Evolutionary conservation across 2,113 vertebrate genomes (phyloP), one percentile per base, ranked within the genome.

Genomic region (Equus quagga): DNA sequence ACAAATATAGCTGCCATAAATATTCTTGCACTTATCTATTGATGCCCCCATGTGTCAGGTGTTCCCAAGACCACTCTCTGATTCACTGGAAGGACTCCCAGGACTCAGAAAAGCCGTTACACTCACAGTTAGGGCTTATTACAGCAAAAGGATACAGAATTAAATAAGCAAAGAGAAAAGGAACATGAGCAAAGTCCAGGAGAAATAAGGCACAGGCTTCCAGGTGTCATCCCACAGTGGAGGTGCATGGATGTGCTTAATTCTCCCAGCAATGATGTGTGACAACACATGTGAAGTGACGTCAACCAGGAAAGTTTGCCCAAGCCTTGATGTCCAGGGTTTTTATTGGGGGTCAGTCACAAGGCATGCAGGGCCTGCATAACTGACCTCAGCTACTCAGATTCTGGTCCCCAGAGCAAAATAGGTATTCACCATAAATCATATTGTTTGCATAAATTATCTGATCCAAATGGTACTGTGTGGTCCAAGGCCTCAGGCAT

Each of bases 161-260:
- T 33, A 91, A 79, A 84, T 69, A 26, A 89, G 33, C 23, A 92
- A 86, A 89, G 26, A 89, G 76, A 88, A 81, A 92, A 92, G 60
- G n/a, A 82, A 3, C 41, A 60, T 21, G 19, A 85, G 18, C n/a
- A 60, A 92, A 70, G 60, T 19, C 17, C 44, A 92, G n/a, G 26
- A 75, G 46, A 89, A 89, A 82, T 17, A 28, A 78, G 44, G 15
- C 31, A 64, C 79, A 41, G 51, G 76, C 26, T 83, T 56, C 76
- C 81, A 69, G 33, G 49, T 26, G 18, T 67, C 81, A 19, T 80
- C 73, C 72, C 84, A 31, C n/a, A 93, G 28, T 28, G 26, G 31
- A 36, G 26, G 24, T 26, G 19, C 76, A 67, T 33, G 64, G 65
- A 64, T 1, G 0, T 81, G 26, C 67, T 80, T 69, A 93, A 64